phyloP scores from a whole-genome alignment of 2,888 invertebrate genomes.

The Polydrusus cervinus region DNA sequence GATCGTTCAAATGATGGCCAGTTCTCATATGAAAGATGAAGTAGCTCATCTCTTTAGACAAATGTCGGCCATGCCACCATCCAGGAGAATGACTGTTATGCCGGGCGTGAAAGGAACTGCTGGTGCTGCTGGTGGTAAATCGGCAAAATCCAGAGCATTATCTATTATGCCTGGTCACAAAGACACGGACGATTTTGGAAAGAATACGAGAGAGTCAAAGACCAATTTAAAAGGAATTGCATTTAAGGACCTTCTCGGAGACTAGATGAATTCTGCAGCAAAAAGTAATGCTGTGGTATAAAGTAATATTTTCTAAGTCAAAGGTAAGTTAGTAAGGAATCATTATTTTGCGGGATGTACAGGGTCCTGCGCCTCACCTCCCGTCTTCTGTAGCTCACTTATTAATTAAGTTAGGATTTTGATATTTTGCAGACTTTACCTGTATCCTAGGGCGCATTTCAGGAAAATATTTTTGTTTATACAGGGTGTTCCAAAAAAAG shows the following conservation, averaged over 20 bases:
- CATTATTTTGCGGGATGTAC: too few species aligned
- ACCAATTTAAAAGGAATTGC: not conserved
- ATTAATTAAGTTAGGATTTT: too few species aligned
- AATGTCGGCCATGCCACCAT: slow-evolving; percentile 71
- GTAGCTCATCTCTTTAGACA: slow-evolving; percentile 70
- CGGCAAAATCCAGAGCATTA: not conserved
- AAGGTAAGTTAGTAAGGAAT: too few species aligned
- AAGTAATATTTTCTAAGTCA: not conserved
- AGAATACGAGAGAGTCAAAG: not conserved
- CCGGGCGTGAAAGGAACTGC: slow-evolving; percentile 66
- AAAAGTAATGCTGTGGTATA: not conserved
- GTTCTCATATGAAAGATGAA: slow-evolving; percentile 68
- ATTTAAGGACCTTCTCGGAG: not conserved
- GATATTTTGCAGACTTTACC: too few species aligned
- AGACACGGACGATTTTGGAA: not conserved
- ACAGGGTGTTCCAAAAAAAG: too few species aligned
- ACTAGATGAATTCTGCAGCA: not conserved
- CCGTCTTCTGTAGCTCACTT: too few species aligned
- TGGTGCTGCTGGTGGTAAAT: not conserved
- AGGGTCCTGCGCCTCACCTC: too few species aligned
- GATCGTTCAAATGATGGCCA: slow-evolving; percentile 70
- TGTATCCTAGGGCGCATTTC: too few species aligned
- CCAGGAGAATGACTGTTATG: slow-evolving; percentile 72
- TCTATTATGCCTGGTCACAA: slow-evolving; percentile 37
- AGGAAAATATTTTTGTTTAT: too few species aligned